Evolutionary conservation across 1,140 invertebrate species (phyloP).

Genomic region (Zaprionus vittiger): DNA sequence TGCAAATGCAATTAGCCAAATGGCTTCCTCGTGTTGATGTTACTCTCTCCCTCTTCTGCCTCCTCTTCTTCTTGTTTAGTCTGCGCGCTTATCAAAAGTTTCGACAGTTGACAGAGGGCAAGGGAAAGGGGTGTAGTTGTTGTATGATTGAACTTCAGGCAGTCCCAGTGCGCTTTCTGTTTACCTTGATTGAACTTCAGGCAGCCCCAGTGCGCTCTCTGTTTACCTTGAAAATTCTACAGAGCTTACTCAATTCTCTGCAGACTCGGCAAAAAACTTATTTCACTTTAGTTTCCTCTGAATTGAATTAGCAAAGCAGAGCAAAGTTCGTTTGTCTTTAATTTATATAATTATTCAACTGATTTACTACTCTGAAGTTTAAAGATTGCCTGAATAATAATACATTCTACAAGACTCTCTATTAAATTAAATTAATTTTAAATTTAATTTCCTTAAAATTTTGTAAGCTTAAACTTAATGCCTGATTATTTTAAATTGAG

Average conservation of each 20-base stretch:
- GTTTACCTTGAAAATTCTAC: slow-evolving; percentile 28
- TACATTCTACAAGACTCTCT: neutral
- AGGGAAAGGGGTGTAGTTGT: neutral
- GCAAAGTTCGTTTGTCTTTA: neutral
- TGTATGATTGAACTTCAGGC: neutral
- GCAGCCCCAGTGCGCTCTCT: slow-evolving; percentile 3
- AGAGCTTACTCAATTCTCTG: neutral
- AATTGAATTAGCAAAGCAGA: neutral
- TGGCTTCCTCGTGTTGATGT: slow-evolving; percentile 60
- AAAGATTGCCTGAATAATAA: neutral
- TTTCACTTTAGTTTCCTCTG: slow-evolving; percentile 8
- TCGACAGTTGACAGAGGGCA: neutral
- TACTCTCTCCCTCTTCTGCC: neutral
- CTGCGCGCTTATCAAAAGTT: slow-evolving; percentile 64
- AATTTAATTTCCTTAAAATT: no score
- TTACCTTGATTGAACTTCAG: slow-evolving; percentile 11
- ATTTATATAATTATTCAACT: neutral
- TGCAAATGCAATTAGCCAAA: slow-evolving; percentile 74
- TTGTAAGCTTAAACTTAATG: no score
- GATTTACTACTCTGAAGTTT: neutral
- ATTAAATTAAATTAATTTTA: no score
- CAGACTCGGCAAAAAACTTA: slow-evolving; percentile 22
- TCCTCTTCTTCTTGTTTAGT: slow-evolving; percentile 41
- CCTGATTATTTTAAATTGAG: no score
- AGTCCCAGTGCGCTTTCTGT: slow-evolving; percentile 10